Evolutionary conservation across 2,888 invertebrate species (phyloP), one percentile per base, ranked within the genome.

Genomic region (Watsonalla binaria): DNA sequence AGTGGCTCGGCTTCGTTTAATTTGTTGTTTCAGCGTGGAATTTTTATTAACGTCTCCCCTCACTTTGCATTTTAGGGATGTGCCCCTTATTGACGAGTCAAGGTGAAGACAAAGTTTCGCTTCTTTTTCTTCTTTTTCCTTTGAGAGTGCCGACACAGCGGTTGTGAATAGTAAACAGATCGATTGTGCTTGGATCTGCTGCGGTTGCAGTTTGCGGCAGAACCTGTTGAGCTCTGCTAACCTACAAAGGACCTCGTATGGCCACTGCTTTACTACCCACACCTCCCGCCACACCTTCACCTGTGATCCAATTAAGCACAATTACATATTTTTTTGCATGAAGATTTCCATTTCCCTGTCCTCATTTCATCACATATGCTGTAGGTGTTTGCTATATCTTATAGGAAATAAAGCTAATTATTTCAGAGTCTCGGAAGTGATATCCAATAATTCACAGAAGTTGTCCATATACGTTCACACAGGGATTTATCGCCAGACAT

Each of bases 1-100:
- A 90, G 89, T 89, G 86, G 89, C 88, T 90, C 90, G 82, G 86
- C 87, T 88, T 86, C 90, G 87, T 90, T 90, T 90, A 90, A 90
- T 90, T 90, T 90, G 90, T 90, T 90, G 88, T 90, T 90, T 86
- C 89, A 86, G 86, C 78, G 80, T 78, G 88, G 90, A 90, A 90
- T 90, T 90, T 90, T 90, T 90, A 90, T 90, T 89, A 87, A 86
- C 82, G 86, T 85, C 84, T 86, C 86, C 86, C 87, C 87, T 86
- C 78, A 80, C 80, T 86, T 86, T 85, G 76, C 82, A 85, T 86
- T 85, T 81, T 78, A 70, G 78, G 78, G 74, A 77, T 76, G 78
- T 74, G 77, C 75, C 72, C 69, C 75, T 78, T 80, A 77, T 77
- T 78, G 80, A 75, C 72, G 74, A 76, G 73, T 71, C 75, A 77